Evolutionary conservation across 2,113 vertebrate genomes (phyloP), one percentile per base, ranked within the genome.

Genomic region (Rhinoderma darwinii): DNA sequence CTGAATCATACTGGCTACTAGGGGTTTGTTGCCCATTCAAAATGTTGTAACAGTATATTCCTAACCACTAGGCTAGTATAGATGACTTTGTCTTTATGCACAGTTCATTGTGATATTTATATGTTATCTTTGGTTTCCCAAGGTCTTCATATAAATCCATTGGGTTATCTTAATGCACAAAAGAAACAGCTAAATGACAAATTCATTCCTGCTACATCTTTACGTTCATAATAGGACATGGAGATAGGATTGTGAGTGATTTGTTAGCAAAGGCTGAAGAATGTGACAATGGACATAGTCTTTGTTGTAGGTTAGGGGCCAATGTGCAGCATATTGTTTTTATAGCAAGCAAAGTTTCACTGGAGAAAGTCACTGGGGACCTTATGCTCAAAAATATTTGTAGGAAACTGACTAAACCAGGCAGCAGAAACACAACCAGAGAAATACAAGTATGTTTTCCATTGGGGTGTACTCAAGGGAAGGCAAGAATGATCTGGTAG

Each of bases 381-480:
- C 91, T 74, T 90, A 88, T 89, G 88, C 89, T 80, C 72, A 85
- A 43, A 51, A 86, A 89, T 90, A 89, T 91, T 90, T 91, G 88
- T 63, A 88, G 86, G 35, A 41, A 88, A 91, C 80, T 92, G 89
- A 92, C 89, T 91, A 92, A 88, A 90, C 72, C 81, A 87, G 91
- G 88, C 88, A 90, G 88, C 90, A 90, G 80, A 88, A 91, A 92
- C 90, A 74, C 85, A 91, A 89, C 79, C 84, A 91, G 90, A 90
- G 92, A 90, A 92, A 89, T 88, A 88, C 84, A 90, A 86, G 90
- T 87, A 87, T 90, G 32, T 91, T 92, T 91, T 89, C 89, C 92
- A 92, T 88, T 91, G 90, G 83, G 80, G 90, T 89, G n/a, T 90
- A 73, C 89, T 88, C 89, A 70, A 63, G 91, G 84, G 90, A 93